Percentiles rank a stretch among this genome's conserved stretches.
Evolutionary conservation across 2,797 vertebrate species (phyloP).

Genomic region (Anas bahamensis): DNA sequence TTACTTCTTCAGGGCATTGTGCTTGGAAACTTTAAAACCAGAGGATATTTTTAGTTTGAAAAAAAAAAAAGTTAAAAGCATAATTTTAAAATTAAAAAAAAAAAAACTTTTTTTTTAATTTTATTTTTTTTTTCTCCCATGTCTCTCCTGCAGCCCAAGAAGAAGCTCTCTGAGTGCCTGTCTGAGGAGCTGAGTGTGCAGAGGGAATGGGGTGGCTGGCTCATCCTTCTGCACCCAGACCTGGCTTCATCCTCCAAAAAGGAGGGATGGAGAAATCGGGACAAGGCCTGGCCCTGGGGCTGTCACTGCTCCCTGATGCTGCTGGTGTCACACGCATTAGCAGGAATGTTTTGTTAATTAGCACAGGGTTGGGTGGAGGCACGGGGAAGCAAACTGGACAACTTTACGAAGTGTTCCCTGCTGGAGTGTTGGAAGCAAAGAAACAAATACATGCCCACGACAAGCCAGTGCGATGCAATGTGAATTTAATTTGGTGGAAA

Average conservation of each 20-base stretch:
- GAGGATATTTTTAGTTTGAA: slow-evolving; percentile 64
- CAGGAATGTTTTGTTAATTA: not conserved
- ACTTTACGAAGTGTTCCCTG: not conserved
- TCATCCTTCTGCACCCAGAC: not conserved
- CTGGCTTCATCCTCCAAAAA: not conserved
- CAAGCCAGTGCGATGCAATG: not conserved
- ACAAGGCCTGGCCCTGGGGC: not conserved
- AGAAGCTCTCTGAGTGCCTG: not conserved
- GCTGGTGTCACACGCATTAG: fast-evolving
- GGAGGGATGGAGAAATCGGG: not conserved
- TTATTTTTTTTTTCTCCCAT: not conserved
- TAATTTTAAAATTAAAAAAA: slow-evolving; percentile 35
- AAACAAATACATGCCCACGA: not conserved
- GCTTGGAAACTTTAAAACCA: slow-evolving; percentile 64
- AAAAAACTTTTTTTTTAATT: not conserved
- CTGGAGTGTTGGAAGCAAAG: not conserved
- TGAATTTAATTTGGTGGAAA: not conserved
- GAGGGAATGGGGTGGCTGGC: not conserved
- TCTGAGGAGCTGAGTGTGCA: not conserved
- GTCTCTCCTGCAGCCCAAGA: not conserved
- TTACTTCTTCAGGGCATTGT: slow-evolving; percentile 65
- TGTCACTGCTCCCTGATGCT: not conserved
- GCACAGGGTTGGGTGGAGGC: fast-evolving
- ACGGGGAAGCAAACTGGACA: not conserved
- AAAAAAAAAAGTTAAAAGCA: not conserved